Evolutionary conservation across 1,140 invertebrate genomes (phyloP).

Genomic region (Penaeus vannamei): DNA sequence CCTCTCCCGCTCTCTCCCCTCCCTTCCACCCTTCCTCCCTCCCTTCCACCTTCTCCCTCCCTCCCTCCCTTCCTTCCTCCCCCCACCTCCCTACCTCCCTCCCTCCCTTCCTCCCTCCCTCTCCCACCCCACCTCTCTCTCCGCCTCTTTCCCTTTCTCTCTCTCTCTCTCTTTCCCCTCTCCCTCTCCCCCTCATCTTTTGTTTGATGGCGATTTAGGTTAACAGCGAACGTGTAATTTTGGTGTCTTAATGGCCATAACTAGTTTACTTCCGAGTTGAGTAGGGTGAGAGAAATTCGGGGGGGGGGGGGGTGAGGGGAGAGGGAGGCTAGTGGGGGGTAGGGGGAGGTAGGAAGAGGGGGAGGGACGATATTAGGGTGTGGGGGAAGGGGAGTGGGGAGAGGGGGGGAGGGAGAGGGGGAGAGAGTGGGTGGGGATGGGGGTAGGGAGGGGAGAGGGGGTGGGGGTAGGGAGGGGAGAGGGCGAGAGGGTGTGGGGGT

Average conservation of each 20-base stretch:
- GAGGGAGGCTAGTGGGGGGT: not conserved
- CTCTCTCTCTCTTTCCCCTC: not conserved
- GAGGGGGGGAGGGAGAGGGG: conserved; percentile 12
- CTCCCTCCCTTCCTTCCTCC: not conserved
- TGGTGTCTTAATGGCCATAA: no score
- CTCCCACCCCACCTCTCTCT: not conserved
- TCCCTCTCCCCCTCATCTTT: not conserved
- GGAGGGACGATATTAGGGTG: not conserved
- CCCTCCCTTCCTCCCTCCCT: not conserved
- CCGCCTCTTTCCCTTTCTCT: not conserved
- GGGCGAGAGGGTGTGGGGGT: no score
- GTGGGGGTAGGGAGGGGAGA: not conserved
- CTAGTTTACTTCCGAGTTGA: no score
- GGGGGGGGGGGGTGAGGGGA: not conserved
- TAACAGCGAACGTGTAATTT: not conserved
- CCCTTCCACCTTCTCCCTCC: not conserved
- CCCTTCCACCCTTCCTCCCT: not conserved
- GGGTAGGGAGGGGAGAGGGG: not conserved
- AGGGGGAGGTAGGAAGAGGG: not conserved
- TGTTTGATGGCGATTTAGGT: not conserved
- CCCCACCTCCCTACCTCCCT: no score
- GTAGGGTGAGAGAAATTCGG: no score
- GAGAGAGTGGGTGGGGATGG: not conserved
- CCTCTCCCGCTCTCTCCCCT: not conserved
- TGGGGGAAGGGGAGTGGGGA: not conserved